A percentile compares a stretch with the other conserved stretches of the same genome.
phyloP scores from a whole-genome alignment of 2,797 vertebrate genomes.

The Coreius guichenoti region DNA sequence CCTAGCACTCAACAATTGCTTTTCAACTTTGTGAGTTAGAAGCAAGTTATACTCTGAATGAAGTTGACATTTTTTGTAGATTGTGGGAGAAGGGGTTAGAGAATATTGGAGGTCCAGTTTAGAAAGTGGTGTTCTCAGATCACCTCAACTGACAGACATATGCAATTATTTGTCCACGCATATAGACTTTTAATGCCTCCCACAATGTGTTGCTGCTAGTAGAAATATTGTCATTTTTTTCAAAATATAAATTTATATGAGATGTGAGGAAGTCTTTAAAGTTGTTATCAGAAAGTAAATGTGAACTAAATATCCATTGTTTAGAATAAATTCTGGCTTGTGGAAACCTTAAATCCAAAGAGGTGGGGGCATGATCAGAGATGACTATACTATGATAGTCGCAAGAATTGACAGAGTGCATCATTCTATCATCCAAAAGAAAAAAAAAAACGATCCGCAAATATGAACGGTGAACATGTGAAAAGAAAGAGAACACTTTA shows the following conservation, averaged over 20 bases:
- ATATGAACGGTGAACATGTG: background rate
- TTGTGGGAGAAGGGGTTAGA: background rate
- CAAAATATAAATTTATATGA: background rate
- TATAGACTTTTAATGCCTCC: conserved; percentile 8
- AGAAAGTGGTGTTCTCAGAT: conserved; percentile 2
- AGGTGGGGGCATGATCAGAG: background rate
- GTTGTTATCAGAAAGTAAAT: too few species aligned
- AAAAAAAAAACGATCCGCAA: background rate
- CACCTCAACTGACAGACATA: conserved; percentile 2
- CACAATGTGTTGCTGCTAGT: conserved; percentile 13
- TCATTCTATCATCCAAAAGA: too few species aligned
- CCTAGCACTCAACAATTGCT: background rate
- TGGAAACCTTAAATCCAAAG: background rate
- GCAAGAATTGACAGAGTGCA: background rate
- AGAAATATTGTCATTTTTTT: background rate
- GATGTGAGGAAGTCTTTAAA: too few species aligned
- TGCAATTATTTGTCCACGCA: background rate
- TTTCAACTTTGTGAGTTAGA: conserved; percentile 12
- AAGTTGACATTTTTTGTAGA: background rate
- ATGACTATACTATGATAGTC: background rate
- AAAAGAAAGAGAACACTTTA: background rate
- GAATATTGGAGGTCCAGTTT: background rate
- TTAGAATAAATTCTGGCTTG: too few species aligned
- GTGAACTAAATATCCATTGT: too few species aligned
- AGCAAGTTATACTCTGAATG: conserved; percentile 9